Conservation (phyloP, 2,888 invertebrate genomes). For the Meloe dianella region DNA sequence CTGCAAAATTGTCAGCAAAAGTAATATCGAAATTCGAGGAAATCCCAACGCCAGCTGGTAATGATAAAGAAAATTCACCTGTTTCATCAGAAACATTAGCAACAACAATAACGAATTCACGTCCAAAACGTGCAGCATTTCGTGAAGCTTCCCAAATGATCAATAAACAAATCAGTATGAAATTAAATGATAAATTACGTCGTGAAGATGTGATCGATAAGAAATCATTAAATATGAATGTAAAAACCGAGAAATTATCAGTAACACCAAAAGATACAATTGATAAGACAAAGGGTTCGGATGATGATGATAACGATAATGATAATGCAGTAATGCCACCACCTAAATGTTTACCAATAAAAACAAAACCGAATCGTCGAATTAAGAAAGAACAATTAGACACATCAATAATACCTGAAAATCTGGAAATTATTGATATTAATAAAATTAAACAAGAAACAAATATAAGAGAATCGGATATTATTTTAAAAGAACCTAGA, state of each 20-base stretch:
- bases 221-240: not conserved
- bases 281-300: not conserved
- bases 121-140: constrained; percentile 18
- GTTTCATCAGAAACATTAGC: not conserved
- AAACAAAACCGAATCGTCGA: constrained; percentile 32
- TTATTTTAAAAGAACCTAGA: constrained; percentile 40
- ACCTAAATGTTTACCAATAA: constrained; percentile 41
- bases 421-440: not conserved
- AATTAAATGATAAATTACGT: constrained; percentile 4
- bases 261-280: not conserved
- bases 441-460: constrained; percentile 20
- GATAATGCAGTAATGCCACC: constrained; percentile 44
- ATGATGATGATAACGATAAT: constrained; percentile 18
- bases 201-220: not conserved
- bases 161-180: constrained; percentile 1
- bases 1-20: too few species aligned
- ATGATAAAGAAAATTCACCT: not conserved
- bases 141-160: constrained; percentile 15
- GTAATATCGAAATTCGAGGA: too few species aligned
- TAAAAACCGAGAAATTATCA: constrained; percentile 21
- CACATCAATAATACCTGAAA: constrained; percentile 18
- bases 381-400: constrained; percentile 26
- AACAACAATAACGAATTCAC: not conserved
- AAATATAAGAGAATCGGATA: constrained; percentile 41
- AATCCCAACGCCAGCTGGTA: not conserved